Percentiles rank a stretch among this genome's conserved stretches.
Conservation (phyloP, 2,113 vertebrate species). For the Morone chrysops region DNA sequence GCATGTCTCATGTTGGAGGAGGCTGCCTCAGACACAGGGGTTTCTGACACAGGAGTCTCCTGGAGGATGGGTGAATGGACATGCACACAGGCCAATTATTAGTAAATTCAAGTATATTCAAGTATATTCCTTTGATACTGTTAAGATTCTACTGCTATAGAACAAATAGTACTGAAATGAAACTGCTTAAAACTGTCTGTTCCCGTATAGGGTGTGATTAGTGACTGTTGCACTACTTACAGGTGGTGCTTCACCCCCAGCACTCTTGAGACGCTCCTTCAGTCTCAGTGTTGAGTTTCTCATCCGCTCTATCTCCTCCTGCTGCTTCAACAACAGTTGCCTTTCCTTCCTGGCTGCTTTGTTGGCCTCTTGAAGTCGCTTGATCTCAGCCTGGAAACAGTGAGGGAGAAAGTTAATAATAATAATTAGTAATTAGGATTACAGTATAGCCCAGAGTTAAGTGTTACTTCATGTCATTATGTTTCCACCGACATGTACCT, state of each 20-base stretch:
- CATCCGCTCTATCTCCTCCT: conserved; percentile 96
- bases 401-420: background rate
- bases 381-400: conserved; percentile 92
- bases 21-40: conserved; percentile 74
- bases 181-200: background rate
- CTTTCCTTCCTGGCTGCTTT: conserved; percentile 95
- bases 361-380: conserved; percentile 95
- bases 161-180: background rate
- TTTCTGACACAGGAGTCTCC: conserved; percentile 85
- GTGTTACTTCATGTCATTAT: background rate
- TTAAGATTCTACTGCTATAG: background rate
- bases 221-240: conserved; percentile 76
- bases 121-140: no score
- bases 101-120: background rate
- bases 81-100: background rate
- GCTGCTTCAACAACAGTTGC: conserved; percentile 96
- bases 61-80: conserved; percentile 50
- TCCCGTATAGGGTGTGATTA: background rate
- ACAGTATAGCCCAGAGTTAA: background rate
- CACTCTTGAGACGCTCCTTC: conserved; percentile 93
- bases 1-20: conserved; percentile 82
- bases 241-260: conserved; percentile 83
- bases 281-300: conserved; percentile 92
- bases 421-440: background rate
- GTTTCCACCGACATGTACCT: conserved; percentile 82